A percentile compares a stretch with the other conserved stretches of the same genome.
phyloP scores from a whole-genome alignment of 2,797 vertebrate species.

The Halcyon badia region DNA sequence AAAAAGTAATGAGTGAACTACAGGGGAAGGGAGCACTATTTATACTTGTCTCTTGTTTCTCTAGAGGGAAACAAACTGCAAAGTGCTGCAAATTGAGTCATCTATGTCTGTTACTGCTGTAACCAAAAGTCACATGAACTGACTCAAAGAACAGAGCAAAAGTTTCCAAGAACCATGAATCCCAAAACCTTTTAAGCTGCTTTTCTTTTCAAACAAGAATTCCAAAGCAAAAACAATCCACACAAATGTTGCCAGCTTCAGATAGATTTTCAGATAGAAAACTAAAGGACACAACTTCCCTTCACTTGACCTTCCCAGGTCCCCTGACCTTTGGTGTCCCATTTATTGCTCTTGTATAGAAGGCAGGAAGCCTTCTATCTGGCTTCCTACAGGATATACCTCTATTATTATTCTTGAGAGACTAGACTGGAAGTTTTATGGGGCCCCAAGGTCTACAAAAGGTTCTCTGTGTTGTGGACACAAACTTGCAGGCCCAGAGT shows the following conservation, averaged over 20 bases:
- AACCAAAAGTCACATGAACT: not conserved
- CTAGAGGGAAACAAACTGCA: not conserved
- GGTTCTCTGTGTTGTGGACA: not conserved
- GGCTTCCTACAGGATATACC: not conserved
- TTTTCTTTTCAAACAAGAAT: not conserved
- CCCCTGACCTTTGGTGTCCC: not conserved
- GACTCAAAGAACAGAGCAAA: not conserved
- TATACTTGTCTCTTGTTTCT: not conserved
- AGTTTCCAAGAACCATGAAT: not conserved
- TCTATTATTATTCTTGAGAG: not conserved
- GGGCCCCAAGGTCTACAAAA: not conserved
- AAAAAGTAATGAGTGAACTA: not conserved
- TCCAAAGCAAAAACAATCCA: not conserved
- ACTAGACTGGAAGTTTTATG: not conserved
- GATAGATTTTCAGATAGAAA: not conserved
- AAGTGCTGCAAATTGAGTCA: not conserved
- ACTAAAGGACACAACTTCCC: not conserved
- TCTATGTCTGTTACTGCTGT: not conserved
- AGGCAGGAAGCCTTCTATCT: constrained; percentile 26
- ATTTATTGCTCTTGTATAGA: not conserved
- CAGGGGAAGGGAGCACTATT: not conserved
- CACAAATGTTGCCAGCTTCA: not conserved
- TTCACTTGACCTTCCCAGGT: not conserved
- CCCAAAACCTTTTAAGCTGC: not conserved
- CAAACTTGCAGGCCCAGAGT: not conserved